Evolutionary conservation across 2,888 invertebrate species (phyloP), one percentile per base, ranked within the genome.

Genomic region (Ormyrus rosae): DNA sequence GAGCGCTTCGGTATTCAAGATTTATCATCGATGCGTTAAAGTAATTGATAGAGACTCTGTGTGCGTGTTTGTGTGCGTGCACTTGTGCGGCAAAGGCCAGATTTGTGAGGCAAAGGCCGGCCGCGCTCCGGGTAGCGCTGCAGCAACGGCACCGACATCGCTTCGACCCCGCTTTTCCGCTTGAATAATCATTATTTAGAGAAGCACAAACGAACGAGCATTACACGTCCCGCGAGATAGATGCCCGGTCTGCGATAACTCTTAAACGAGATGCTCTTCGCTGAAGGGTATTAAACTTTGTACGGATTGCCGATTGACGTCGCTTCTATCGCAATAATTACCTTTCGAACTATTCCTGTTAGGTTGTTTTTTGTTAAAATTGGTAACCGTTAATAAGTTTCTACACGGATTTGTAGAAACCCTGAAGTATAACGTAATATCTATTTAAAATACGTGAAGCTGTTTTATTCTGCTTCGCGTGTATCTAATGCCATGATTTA

Each of bases 1-100:
- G 72, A 68, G 79, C 19, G 78, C 83, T 5, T 5, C 7, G 53
- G 7, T 9, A 78, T 81, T 81, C 81, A 76, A 79, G 83, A 85
- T 85, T 82, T 83, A 85, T 85, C 82, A 84, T 83, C 83, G 77
- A 82, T 82, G 83, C 82, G 83, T 81, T 83, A 84, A 83, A 84
- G 84, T 83, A 82, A 84, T 84, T 85, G 82, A 80, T 79, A 80
- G 72, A n/a, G 58, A 70, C 53, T 13, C 34, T 11, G n/a, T 8
- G 60, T 34, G 46, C 1, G 58, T 48, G 58, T 53, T 6, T 68
- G 55, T 11, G 46, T 51, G 11, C 56, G 55, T 19, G 19, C 19
- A 19, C 45, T 13, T 63, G 46, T 5, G 10, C 34, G 58, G 34
- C 19, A 10, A 50, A 13, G 50, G 19, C n/a, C 69, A 70, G 77